Percentiles rank a stretch among this genome's conserved stretches.
These are phyloP conservation scores for Lycaena phlaeas DNA, from an alignment of 2,888 invertebrate species.

Conservation along the genomic window DNA sequence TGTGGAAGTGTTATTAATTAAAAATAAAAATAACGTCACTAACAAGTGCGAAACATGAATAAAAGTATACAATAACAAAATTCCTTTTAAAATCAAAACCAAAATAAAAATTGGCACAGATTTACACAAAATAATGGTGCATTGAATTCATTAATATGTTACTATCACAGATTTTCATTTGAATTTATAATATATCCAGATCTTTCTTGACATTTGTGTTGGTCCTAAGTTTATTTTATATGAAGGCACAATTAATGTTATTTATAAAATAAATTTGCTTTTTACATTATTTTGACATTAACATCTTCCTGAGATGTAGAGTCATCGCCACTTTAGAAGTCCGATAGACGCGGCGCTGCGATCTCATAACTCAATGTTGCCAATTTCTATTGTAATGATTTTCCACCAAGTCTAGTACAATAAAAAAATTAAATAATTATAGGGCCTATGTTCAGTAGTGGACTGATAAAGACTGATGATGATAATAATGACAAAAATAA, in stretches of 20 bases:
- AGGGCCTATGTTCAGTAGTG: too few relatives aligned
- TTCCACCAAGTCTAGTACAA: too few relatives aligned
- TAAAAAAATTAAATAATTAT: too few relatives aligned
- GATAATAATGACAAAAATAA: too few relatives aligned
- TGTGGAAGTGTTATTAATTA: slow-evolving; percentile 36
- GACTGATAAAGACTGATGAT: too few relatives aligned
- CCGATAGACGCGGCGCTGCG: too few relatives aligned
- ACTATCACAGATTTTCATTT: slow-evolving; percentile 12
- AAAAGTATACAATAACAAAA: slow-evolving; percentile 42
- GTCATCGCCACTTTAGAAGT: too few relatives aligned
- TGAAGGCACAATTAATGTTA: slow-evolving; percentile 6
- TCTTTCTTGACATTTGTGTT: slow-evolving; percentile 2
- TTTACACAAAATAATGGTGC: slow-evolving; percentile 23
- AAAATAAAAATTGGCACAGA: slow-evolving; percentile 47
- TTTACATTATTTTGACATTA: neutral
- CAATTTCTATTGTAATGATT: too few relatives aligned
- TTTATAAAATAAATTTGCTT: slow-evolving; percentile 1
- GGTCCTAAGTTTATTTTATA: slow-evolving; percentile 4
- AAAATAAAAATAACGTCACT: slow-evolving; percentile 41
- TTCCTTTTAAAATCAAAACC: slow-evolving; percentile 43
- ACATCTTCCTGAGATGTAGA: too few relatives aligned
- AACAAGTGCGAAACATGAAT: slow-evolving; percentile 41
- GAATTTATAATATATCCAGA: slow-evolving; percentile 9
- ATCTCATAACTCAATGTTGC: too few relatives aligned
- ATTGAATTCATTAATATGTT: slow-evolving; percentile 9